phyloP scores from a whole-genome alignment of 2,888 invertebrate genomes.

The Pseudococcus jackbeardsleyi region DNA sequence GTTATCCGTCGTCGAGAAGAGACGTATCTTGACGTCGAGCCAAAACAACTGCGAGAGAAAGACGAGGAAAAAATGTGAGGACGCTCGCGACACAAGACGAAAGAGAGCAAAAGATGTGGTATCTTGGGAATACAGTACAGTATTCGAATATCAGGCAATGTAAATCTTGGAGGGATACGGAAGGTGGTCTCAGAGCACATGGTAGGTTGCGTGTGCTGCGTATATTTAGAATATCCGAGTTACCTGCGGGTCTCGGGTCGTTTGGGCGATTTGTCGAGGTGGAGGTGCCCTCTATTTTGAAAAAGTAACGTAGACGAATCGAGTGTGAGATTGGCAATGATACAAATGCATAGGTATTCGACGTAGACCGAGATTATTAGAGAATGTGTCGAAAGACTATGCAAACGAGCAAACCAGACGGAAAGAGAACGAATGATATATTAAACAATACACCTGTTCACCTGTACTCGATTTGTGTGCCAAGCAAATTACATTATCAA shows the following conservation, averaged over 20 bases:
- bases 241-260: not conserved
- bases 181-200: not conserved
- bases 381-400: not conserved
- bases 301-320: not conserved
- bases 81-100: not conserved
- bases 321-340: not conserved
- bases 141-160: not conserved
- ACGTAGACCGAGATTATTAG: not conserved
- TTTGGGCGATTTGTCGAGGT: not conserved
- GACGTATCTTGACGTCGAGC: not conserved
- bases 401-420: not conserved
- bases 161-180: not conserved
- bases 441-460: conserved; percentile 10
- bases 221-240: conserved; percentile 10
- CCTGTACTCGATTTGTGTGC: not conserved
- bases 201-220: not conserved
- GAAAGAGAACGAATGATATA: not conserved
- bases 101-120: not conserved
- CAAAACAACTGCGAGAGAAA: not conserved
- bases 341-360: not conserved
- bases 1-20: not conserved
- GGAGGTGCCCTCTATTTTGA: conserved; percentile 2
- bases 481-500: conserved; percentile 10
- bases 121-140: not conserved
- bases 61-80: not conserved